These are phyloP conservation scores for Corythornis cristatus DNA, from an alignment of 2,113 vertebrate species.

Conservation along the genomic window DNA sequence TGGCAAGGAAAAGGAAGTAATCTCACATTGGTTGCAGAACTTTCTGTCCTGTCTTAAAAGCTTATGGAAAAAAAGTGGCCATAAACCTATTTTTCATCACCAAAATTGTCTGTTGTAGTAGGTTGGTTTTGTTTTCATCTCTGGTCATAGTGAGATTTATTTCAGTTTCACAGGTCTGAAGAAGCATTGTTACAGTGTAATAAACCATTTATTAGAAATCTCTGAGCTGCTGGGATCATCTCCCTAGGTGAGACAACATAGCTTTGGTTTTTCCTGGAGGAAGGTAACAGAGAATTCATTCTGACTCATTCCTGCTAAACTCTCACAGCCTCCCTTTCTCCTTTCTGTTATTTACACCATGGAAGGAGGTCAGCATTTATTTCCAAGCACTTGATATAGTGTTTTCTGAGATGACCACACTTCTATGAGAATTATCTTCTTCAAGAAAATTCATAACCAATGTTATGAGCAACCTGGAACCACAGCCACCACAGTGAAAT, in stretches of 20 bases:
- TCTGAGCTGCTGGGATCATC: slow-evolving; percentile 17
- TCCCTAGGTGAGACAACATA: background rate
- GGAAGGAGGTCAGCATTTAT: background rate
- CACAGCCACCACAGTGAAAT: background rate
- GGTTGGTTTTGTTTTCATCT: background rate
- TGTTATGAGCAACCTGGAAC: background rate
- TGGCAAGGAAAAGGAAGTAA: background rate
- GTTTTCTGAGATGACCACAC: background rate
- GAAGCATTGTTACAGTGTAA: background rate
- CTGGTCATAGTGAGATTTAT: background rate
- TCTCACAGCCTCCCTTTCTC: background rate
- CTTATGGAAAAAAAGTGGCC: background rate
- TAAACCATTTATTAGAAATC: background rate
- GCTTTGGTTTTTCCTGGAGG: background rate
- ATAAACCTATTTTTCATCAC: background rate
- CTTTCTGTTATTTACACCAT: background rate
- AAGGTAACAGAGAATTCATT: background rate
- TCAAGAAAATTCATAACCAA: background rate
- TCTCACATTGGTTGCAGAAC: background rate
- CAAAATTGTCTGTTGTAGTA: background rate
- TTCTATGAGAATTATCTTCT: background rate
- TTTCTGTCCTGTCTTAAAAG: background rate
- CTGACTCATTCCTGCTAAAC: background rate
- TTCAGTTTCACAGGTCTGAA: slow-evolving; percentile 17
- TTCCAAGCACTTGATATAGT: background rate